Conservation (phyloP, 2,797 vertebrate species). For the Thaleichthys pacificus region DNA sequence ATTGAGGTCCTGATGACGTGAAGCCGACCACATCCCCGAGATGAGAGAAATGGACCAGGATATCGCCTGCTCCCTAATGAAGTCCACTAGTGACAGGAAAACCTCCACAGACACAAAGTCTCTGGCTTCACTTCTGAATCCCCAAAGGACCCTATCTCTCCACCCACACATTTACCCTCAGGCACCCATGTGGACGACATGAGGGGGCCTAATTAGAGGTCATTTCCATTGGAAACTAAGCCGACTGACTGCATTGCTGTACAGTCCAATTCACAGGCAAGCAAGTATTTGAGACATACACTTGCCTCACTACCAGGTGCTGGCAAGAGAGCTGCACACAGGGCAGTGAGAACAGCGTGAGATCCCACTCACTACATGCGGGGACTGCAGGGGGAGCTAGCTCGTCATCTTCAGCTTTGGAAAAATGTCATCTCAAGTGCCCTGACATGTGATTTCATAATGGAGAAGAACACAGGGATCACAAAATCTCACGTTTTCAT, state of each 20-base stretch:
- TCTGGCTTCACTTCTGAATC: slow-evolving; percentile 35
- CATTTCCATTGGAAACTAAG: slow-evolving; percentile 36
- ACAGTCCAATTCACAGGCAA: slow-evolving; percentile 41
- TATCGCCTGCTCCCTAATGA: slow-evolving; percentile 36
- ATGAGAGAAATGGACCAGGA: slow-evolving; percentile 33
- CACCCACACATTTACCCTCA: slow-evolving; percentile 28
- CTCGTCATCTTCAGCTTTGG: neutral
- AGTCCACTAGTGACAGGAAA: slow-evolving; percentile 23
- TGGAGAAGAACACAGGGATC: neutral
- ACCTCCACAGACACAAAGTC: slow-evolving; percentile 48
- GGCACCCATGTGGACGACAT: slow-evolving; percentile 11
- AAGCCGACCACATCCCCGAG: slow-evolving; percentile 32
- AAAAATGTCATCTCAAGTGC: neutral
- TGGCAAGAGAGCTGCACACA: slow-evolving; percentile 30
- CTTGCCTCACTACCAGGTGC: slow-evolving; percentile 46
- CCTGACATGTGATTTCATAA: slow-evolving; percentile 22
- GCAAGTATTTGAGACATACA: slow-evolving; percentile 40
- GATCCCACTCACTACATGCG: neutral
- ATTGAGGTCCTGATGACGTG: slow-evolving; percentile 53
- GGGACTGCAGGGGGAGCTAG: neutral
- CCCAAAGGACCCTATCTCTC: slow-evolving; percentile 37
- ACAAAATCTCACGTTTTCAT: no score
- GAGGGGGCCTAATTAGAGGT: slow-evolving; percentile 61
- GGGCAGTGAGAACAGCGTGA: slow-evolving; percentile 18
- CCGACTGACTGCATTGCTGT: slow-evolving; percentile 48